Evolutionary conservation across 2,888 invertebrate species (phyloP), one percentile per base, ranked within the genome.

Genomic region (Lycophotia porphyrea): DNA sequence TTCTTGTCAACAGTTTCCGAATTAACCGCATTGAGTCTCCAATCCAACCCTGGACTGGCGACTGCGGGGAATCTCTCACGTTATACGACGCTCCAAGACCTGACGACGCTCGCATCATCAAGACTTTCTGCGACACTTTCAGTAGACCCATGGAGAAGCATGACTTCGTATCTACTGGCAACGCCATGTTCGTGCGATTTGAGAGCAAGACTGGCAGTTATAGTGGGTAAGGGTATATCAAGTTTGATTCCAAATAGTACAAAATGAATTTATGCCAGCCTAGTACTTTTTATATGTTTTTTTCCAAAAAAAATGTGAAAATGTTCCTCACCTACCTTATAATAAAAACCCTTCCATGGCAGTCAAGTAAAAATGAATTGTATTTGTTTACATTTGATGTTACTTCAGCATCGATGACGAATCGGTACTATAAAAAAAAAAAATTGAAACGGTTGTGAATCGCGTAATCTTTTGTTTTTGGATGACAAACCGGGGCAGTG

Each of bases 101-200:
- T 8, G 99, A 99, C 91, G 98, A 99, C 84, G 98, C 99, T 0
- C 97, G 98, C 86, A 99, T 99, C 89, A 98, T 99, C 91, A 99
- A 99, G 94, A 99, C 99, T 1, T 99, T 99, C 95, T 99, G 99
- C 94, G 99, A 99, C 93, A 99, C 99, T 7, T 99, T 99, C 95
- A 98, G 98, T 49, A 97, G 98, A 84, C 98, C 99, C 0, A 98
- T 99, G 98, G 99, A 99, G 94, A 99, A 99, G 90, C 98, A 98
- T 89, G 99, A 99, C 92, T 99, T 99, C 87, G 98, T 99, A 0
- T 99, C 99, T 0, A 98, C 98, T 0, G 98, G 98, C 13, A 98
- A 98, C 85, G 98, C 99, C 0, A 97, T 99, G 88, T 99, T 98
- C 90, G 98, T 99, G 0, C 97, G 98, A 82, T 99, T 99, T 92